Base-by-base conservation (phyloP, 2,113 vertebrate genomes). In the Balaeniceps rex region DNA sequence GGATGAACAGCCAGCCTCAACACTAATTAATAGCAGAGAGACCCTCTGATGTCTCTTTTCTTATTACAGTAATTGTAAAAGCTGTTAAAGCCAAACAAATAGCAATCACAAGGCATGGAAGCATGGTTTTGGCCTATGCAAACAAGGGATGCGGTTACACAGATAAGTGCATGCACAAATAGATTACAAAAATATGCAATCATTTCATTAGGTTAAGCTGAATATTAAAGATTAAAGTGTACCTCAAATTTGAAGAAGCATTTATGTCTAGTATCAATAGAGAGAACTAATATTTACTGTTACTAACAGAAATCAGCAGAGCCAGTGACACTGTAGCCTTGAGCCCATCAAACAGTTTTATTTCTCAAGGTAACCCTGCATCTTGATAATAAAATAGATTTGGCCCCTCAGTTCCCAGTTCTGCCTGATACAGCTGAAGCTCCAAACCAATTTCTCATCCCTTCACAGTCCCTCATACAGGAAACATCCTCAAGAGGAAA, bases 111-210 rank as follows among this genome's bases (percentile, higher is more conserved):
- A 93, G 82, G 88, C 87, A 93, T 15, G 74, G 85, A 71, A 83
- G 55, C 36, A 66, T 55, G 89, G 85, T 4, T 52, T 71, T 60
- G n/a, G 49, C 81, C 88, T 92, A 36, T 44, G 51, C 80, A 96
- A 91, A 95, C 87, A 92, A 93, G 84, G 84, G 77, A 88, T 91
- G 81, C 47, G 76, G 85, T 96, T 87, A 92, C 82, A 95, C 29
- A 85, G 75, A 40, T 31, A 87, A 88, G n/a, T 44, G 83, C 77
- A 81, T 42, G 72, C 63, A 91, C 84, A 84, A 91, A 92, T 8
- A 92, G 80, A 72, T 83, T 92, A 94, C 70, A 88, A 89, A 89
- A 87, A 87, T 70, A 93, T 42, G 64, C 72, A 61, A 93, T 78
- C 14, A 19, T 87, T 94, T 78, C 36, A 88, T 93, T 81, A 83